These are phyloP conservation scores for Cistogaster globosa DNA, from an alignment of 2,888 invertebrate species.

Conservation along the genomic window DNA sequence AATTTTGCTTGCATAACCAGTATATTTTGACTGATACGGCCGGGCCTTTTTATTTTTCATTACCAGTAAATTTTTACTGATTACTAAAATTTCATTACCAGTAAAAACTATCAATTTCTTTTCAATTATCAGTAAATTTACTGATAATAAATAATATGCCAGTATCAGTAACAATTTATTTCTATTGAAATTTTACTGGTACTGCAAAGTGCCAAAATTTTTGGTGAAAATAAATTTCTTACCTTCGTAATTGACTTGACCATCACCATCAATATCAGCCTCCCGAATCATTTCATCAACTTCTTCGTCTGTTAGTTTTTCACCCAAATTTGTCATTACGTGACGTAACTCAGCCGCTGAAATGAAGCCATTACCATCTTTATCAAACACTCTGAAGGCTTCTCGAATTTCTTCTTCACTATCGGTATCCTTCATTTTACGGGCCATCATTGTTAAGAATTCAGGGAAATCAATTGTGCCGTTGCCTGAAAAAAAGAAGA, in stretches of 20 bases:
- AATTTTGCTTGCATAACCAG: no score
- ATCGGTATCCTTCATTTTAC: conserved; percentile 99
- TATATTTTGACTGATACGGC: no score
- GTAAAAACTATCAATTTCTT: no score
- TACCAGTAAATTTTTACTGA: no score
- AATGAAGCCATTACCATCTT: conserved; percentile 99
- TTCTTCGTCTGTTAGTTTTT: conserved; percentile 99
- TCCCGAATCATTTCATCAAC: conserved; percentile 99
- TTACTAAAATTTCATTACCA: no score
- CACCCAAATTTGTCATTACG: conserved; percentile 99
- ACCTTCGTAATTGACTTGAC: conserved; percentile 89
- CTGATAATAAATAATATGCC: no score
- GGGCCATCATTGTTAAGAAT: conserved; percentile 99
- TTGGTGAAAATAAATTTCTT: no score
- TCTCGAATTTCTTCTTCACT: conserved; percentile 99
- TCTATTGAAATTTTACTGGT: no score
- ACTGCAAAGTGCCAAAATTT: no score
- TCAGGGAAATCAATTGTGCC: conserved; percentile 99
- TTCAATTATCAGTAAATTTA: no score
- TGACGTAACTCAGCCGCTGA: conserved; percentile 99
- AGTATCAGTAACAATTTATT: no score
- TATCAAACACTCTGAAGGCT: conserved; percentile 99
- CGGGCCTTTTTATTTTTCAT: no score
- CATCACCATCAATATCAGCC: conserved; percentile 99
- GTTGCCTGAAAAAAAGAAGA: conserved; percentile 88